Conservation (phyloP, 1,140 invertebrate species). For the Vollenhovia emeryi region DNA sequence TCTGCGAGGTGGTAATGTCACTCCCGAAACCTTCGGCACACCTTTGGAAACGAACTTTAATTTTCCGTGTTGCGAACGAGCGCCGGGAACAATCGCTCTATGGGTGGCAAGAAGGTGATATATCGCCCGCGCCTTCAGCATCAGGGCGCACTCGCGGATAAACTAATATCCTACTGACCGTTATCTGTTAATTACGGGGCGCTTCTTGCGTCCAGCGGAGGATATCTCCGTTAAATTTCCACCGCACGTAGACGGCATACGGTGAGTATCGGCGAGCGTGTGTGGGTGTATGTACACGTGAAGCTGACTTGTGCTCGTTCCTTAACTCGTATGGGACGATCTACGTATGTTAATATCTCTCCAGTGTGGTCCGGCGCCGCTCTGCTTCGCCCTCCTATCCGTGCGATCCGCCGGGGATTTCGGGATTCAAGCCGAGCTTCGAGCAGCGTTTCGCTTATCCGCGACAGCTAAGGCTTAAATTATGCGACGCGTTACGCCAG, state of each 20-base stretch:
- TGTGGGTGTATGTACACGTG: neutral
- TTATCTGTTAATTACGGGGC: constrained; percentile 73
- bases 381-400: neutral
- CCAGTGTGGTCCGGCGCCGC: constrained; percentile 54
- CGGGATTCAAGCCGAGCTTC: constrained; percentile 39
- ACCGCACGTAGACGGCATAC: constrained; percentile 37
- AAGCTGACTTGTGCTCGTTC: neutral
- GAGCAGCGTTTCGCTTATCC: constrained; percentile 38
- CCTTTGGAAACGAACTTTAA: neutral
- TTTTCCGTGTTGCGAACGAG: constrained; percentile 1
- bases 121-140: constrained; percentile 36
- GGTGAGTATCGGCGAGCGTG: neutral
- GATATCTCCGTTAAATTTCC: constrained; percentile 66
- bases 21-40: neutral
- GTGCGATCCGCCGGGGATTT: constrained; percentile 53
- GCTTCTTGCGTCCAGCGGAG: constrained; percentile 60
- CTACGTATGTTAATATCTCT: constrained; percentile 60
- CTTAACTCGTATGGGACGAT: constrained; percentile 12
- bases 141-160: constrained; percentile 27
- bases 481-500: constrained; percentile 39
- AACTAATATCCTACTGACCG: constrained; percentile 60
- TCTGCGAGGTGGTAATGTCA: neutral
- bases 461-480: constrained; percentile 52
- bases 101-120: constrained; percentile 19
- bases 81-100: neutral